Evolutionary conservation across 2,888 invertebrate genomes (phyloP), one percentile per base, ranked within the genome.

Genomic region (Aporophyla lueneburgensis): DNA sequence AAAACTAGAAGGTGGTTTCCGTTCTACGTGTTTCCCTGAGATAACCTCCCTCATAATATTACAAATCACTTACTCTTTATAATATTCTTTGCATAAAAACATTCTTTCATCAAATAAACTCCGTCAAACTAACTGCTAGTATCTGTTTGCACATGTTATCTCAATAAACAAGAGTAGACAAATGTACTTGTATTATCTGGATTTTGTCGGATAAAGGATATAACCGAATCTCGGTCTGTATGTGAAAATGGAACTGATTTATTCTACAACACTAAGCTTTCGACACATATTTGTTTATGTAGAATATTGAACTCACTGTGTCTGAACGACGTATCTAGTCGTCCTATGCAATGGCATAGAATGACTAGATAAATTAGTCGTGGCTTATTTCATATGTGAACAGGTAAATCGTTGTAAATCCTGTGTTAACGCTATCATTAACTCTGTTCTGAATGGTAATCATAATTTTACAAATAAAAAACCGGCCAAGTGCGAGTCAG

Each of bases 211-310:
- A 62, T 74, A 54, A 54, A 74, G 46, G n/a, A 54, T 46, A 53
- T 24, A 33, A 19, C 27, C 27, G 51, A 21, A 62, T 27, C 43
- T 73, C 27, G 16, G 43, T 46, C 5, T 54, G 0, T 61, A 21
- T 46, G n/a, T 62, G 46, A 33, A 62, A 5, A 62, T 24, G n/a
- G 62, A 54, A 62, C 74, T 62, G 58, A 62, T 74, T 74, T 74
- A n/a, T 74, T 73, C 9, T 24, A 27, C 59, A 21, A 51, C 16
- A 73, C n/a, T 73, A 14, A 14, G 24, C 27, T 59, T 59, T 51
- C 19, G 14, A 27, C 19, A 51, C 9, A 51, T 16, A 43, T 74
- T 61, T 51, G 16, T 74, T 72, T 74, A n/a, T 10, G 7, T 12
- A 51, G 12, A 3, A 72, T 43, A 27, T n/a, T 27, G 19, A 19